Base-by-base conservation (phyloP, 1,140 invertebrate species). In the Arctopsyche grandis region DNA sequence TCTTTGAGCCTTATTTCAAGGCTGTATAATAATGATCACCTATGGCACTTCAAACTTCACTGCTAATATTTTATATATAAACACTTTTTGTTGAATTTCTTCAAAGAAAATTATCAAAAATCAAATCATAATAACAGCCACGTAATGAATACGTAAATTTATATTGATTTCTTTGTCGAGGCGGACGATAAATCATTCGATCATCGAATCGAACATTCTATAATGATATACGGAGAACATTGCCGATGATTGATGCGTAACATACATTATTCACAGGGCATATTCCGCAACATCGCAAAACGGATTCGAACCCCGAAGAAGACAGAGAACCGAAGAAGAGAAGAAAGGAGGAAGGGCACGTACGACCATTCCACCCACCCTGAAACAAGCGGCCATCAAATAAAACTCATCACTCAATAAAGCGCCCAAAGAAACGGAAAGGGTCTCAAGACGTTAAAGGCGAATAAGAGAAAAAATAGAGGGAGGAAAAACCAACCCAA, bases 351-450 rank as follows among this genome's bases (percentile, higher is more conserved):
- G n/a, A n/a, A n/a, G n/a, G n/a, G n/a, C n/a, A n/a, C n/a, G n/a
- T n/a, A n/a, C n/a, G n/a, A n/a, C n/a, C 29, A 38, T 38, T 7
- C 29, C 29, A 1, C 29, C 1, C 29, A 38, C 1, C 29, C 29
- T 4, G 48, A 52, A 14, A 52, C 16, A 52, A 52, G 9, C 63
- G 24, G 63, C 21, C 24, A 66, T 66, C 63, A 22, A 26, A 60
- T 26, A 22, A 66, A 66, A 66, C 63, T 24, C 63, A 26, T 60
- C 58, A 60, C 58, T 60, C 58, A 60, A 60, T 26, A 66, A 66
- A 66, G 24, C 63, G 63, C 22, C 22, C 22, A 5, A 26, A 26
- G 21, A 66, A 24, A 26, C 21, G 16, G 16, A 52, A 52, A 52
- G 29, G 29, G 29, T 38, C 7, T 38, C 29, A 38, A 38, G 16